Base-by-base conservation (phyloP, 1,140 invertebrate species). In the Drosophila lacertosa region DNA sequence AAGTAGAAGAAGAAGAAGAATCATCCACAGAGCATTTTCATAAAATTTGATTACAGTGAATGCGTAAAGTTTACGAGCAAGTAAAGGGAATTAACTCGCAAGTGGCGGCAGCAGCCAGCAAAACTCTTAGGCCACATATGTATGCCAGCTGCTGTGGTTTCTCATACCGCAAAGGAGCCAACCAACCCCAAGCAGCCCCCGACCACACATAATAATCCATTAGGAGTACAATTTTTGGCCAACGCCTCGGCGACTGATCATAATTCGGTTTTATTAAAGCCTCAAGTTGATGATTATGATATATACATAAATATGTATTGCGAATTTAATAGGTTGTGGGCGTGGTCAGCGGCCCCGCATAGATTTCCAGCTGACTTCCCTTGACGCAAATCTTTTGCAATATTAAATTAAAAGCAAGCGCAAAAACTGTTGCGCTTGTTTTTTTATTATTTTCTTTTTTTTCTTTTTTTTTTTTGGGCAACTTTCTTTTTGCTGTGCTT, bases 31-130 rank as follows among this genome's bases (percentile, higher is more conserved):
- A 81, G 73, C 68, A 81, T 81, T 81, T 67, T 81, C 77, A 81
- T 81, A 81, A 76, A 80, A 81, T 81, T 81, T 81, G 78, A 81
- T 81, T 81, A 81, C 78, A 81, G 77, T 65, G 77, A 81, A 81
- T 81, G 78, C 78, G 77, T 81, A 81, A 81, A 81, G 73, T 81
- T 81, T 81, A 81, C 78, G 78, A 81, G 59, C 77, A 80, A 80
- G 71, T 70, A 75, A 80, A 63, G 77, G 77, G 71, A 80, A 80
- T 80, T 80, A 80, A 80, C 76, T 79, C 44, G 74, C 51, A 80
- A 79, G 70, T 79, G 71, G 59, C 71, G 55, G n/a, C n/a, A 57
- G 32, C 26, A 39, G 45, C n/a, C n/a, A n/a, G n/a, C n/a, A 39
- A 57, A 33, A 39, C 66, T 15, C 53, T 37, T 44, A 40, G 18